A percentile compares a stretch with the other conserved stretches of the same genome.
Conservation (phyloP, 2,797 vertebrate species). For the Lagodon rhomboides region DNA sequence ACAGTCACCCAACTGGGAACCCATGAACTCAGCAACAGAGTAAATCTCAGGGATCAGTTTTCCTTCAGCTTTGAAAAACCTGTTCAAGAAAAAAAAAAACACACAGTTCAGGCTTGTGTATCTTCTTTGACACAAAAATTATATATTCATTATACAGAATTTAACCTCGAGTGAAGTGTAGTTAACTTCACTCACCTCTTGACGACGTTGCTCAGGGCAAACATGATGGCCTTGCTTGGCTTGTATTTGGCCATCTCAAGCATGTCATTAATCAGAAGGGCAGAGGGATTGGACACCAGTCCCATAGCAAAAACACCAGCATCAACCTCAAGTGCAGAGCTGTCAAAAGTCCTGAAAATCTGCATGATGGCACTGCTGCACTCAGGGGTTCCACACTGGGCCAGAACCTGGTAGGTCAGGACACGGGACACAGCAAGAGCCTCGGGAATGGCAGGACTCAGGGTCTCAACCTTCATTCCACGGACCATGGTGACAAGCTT, state of each 20-base stretch:
- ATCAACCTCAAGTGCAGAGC: constrained; percentile 86
- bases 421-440: constrained; percentile 84
- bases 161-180: neutral
- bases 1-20: constrained; percentile 89
- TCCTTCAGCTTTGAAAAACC: constrained; percentile 85
- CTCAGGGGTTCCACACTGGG: constrained; percentile 94
- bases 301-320: constrained; percentile 89
- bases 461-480: constrained; percentile 84
- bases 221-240: constrained; percentile 91
- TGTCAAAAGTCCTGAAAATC: constrained; percentile 86
- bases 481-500: constrained; percentile 90
- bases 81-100: constrained; percentile 29
- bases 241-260: constrained; percentile 91
- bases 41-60: constrained; percentile 86
- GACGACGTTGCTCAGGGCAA: constrained; percentile 91
- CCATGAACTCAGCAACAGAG: constrained; percentile 88
- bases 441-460: constrained; percentile 86
- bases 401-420: constrained; percentile 71
- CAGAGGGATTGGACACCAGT: constrained; percentile 89
- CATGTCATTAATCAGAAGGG: constrained; percentile 88
- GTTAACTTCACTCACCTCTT: constrained; percentile 85
- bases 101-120: neutral
- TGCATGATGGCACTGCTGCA: constrained; percentile 92
- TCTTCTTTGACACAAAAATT: neutral
- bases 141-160: too few relatives aligned